Percentiles rank a stretch among this genome's conserved stretches.
Evolutionary conservation across 2,113 vertebrate genomes (phyloP).

Genomic region (Apodemus speciosus): DNA sequence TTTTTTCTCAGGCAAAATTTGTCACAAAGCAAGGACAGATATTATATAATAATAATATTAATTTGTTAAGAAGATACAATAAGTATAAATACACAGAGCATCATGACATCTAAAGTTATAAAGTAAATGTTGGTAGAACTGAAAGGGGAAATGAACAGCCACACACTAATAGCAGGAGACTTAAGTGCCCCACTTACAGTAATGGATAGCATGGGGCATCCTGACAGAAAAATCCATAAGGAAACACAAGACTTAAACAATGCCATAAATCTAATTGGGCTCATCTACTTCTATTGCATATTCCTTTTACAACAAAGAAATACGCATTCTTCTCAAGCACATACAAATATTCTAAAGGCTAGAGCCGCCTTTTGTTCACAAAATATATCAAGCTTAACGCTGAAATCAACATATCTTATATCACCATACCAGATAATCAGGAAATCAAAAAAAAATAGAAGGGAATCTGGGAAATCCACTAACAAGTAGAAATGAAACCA

Average conservation of each 20-base stretch:
- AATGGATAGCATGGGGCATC: not conserved
- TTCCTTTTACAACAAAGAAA: not conserved
- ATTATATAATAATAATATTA: not conserved
- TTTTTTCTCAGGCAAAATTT: not conserved
- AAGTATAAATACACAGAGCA: not conserved
- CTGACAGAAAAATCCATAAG: slow-evolving; percentile 32
- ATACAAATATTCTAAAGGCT: not conserved
- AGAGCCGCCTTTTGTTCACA: not conserved
- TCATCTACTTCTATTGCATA: not conserved
- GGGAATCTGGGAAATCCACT: not conserved
- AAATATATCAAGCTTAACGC: not conserved
- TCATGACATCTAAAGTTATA: not conserved
- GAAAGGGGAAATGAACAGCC: not conserved
- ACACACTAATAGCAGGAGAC: not conserved
- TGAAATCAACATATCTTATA: not conserved
- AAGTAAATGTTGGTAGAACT: not conserved
- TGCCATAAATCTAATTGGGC: not conserved
- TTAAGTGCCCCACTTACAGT: not conserved
- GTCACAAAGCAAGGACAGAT: not conserved
- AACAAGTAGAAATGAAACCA: not conserved
- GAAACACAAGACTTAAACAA: not conserved
- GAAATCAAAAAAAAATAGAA: not conserved
- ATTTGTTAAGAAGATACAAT: not conserved
- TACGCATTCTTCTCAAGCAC: not conserved
- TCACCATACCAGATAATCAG: not conserved